phyloP scores from a whole-genome alignment of 2,888 invertebrate genomes.

The Parnassius glacialis region DNA sequence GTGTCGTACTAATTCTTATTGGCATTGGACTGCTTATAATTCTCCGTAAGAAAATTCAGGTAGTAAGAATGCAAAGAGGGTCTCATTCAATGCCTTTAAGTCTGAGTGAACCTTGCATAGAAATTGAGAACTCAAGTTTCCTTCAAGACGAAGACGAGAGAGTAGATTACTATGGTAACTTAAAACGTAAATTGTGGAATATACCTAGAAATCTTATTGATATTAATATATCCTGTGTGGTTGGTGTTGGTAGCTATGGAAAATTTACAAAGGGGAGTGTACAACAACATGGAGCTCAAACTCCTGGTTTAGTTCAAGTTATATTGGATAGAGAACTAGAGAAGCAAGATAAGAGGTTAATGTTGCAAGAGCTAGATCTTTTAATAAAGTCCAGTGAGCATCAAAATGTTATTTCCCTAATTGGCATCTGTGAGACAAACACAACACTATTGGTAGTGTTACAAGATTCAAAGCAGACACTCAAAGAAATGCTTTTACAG shows the following conservation, averaged over 20 bases:
- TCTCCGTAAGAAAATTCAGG: constrained; percentile 70
- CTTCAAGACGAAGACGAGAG: constrained; percentile 86
- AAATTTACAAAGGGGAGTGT: constrained; percentile 87
- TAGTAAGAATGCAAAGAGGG: constrained; percentile 70
- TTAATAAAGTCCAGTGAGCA: constrained; percentile 86
- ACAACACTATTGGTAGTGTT: constrained; percentile 88
- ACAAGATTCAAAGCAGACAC: constrained; percentile 83
- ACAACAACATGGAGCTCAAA: constrained; percentile 80
- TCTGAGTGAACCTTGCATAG: constrained; percentile 89
- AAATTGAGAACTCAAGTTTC: constrained; percentile 90
- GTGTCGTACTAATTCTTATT: constrained; percentile 84
- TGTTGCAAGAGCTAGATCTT: constrained; percentile 86
- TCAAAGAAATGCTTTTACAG: constrained; percentile 86
- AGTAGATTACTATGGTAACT: constrained; percentile 85
- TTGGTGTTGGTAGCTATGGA: constrained; percentile 89
- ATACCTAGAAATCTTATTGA: constrained; percentile 86
- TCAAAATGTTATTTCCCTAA: constrained; percentile 85
- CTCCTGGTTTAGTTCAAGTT: constrained; percentile 82
- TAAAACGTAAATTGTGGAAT: constrained; percentile 88
- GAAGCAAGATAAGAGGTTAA: constrained; percentile 74
- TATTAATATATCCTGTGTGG: constrained; percentile 84
- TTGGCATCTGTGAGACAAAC: constrained; percentile 90
- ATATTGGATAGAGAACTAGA: constrained; percentile 81
- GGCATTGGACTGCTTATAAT: constrained; percentile 83
- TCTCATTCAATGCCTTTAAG: constrained; percentile 84